These are phyloP conservation scores for Phoeniculus purpureus DNA, from an alignment of 2,797 vertebrate genomes.

Conservation along the genomic window DNA sequence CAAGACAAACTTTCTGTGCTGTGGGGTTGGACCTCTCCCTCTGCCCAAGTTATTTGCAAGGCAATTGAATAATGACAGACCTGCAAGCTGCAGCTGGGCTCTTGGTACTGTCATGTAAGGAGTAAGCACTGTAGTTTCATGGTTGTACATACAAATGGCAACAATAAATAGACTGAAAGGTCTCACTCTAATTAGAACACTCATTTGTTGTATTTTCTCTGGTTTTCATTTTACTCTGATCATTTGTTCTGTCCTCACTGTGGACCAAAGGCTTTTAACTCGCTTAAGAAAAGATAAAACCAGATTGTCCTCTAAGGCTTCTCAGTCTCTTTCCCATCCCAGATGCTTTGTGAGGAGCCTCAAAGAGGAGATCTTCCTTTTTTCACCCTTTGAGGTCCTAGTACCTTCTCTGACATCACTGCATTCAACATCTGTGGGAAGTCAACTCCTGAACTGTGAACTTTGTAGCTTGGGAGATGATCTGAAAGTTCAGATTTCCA, in stretches of 20 bases:
- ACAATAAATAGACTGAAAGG: conserved; percentile 1
- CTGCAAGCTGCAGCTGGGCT: neutral
- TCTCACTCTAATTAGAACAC: neutral
- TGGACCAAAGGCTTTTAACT: neutral
- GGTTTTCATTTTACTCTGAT: neutral
- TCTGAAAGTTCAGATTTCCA: neutral
- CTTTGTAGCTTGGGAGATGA: neutral
- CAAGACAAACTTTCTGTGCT: neutral
- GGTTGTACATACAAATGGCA: neutral
- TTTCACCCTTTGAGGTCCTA: neutral
- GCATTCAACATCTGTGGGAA: neutral
- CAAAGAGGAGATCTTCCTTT: neutral
- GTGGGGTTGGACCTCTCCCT: neutral
- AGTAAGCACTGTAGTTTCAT: neutral
- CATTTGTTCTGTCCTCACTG: neutral
- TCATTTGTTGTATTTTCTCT: neutral
- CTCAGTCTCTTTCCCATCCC: neutral
- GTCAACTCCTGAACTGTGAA: neutral
- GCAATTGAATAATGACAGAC: neutral
- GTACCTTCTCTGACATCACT: neutral
- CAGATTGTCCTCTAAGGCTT: neutral
- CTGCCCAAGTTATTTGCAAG: neutral
- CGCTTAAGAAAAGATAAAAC: neutral
- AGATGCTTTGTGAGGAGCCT: neutral
- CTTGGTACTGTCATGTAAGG: neutral